Evolutionary conservation across 2,797 vertebrate species (phyloP).

Genomic region (Xenops minutus): DNA sequence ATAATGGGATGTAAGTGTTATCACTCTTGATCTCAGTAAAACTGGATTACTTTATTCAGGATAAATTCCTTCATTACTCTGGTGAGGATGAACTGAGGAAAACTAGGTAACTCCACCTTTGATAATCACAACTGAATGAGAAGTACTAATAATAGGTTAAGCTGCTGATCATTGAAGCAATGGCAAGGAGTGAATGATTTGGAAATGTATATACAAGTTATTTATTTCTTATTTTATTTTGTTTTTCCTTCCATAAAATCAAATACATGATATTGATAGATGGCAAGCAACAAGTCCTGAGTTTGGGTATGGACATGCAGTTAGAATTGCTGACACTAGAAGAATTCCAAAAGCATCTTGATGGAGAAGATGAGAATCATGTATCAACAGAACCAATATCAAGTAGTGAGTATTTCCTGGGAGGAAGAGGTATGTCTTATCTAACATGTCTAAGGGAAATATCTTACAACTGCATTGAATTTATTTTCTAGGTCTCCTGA

Average conservation of each 20-base stretch:
- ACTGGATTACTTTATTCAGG: background rate
- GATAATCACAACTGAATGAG: background rate
- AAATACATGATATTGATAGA: constrained; percentile 48
- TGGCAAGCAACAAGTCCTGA: constrained; percentile 82
- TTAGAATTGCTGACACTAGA: constrained; percentile 96
- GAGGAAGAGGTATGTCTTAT: background rate
- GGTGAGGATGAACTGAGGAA: background rate
- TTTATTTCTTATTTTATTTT: background rate
- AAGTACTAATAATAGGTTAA: background rate
- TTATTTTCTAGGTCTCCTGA: constrained; percentile 81
- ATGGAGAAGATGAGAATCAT: constrained; percentile 88
- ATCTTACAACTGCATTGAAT: background rate
- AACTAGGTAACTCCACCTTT: background rate
- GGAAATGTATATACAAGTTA: background rate
- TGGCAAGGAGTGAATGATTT: background rate
- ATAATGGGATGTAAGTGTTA: background rate
- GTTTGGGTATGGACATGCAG: constrained; percentile 93
- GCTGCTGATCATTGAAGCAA: background rate
- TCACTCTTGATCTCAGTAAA: background rate
- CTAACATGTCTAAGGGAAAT: background rate
- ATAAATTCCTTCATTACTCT: background rate
- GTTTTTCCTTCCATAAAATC: background rate
- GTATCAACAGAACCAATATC: constrained; percentile 79
- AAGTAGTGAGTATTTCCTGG: constrained; percentile 82
- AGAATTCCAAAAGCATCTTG: constrained; percentile 95